Base-by-base conservation (phyloP, 2,888 invertebrate genomes). In the Drosophila siamana region DNA sequence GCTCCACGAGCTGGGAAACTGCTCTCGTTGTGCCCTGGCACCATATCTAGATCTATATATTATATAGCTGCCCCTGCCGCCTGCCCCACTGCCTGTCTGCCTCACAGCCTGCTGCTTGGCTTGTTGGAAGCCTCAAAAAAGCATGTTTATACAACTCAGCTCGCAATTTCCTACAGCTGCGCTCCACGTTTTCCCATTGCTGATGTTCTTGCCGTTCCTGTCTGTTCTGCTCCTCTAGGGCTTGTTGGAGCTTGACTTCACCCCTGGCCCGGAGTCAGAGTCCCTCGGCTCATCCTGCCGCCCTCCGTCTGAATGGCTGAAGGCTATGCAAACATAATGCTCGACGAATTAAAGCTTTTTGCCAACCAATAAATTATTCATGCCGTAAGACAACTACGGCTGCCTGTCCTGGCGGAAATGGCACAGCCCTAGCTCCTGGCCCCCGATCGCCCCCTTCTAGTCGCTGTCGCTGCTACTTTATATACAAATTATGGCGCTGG, bases 311-410 rank as follows among this genome's bases (percentile, higher is more conserved):
- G 19, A 3, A 65, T 56, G 70, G 64, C 74, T 56, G 66, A 60
- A 48, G 84, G 84, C 86, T 83, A 82, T 79, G 87, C 83, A 83
- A 82, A 86, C 85, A 85, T 84, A 88, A 80, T 88, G 85, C 82
- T 72, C 81, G 50, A 69, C 81, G 82, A 87, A 82, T 87, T 88
- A 86, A 82, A 88, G 87, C 85, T 86, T 88, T 88, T 82, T 74
- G 78, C 83, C 75, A 80, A 82, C 89, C 90, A 87, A 90, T 90
- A 90, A 90, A 90, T 90, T 86, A 90, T 90, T 90, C 89, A 90
- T 86, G 84, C 78, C 78, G 75, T 78, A 88, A 86, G 86, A 83
- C 83, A 82, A 88, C 88, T 85, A 74, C 54, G 76, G 60, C 19
- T 19, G 19, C 3, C 62, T 65, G 57, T 68, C 48, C 70, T 61